Base-by-base conservation (phyloP, 2,113 vertebrate species). In the Rhegmatorhina hoffmannsi region DNA sequence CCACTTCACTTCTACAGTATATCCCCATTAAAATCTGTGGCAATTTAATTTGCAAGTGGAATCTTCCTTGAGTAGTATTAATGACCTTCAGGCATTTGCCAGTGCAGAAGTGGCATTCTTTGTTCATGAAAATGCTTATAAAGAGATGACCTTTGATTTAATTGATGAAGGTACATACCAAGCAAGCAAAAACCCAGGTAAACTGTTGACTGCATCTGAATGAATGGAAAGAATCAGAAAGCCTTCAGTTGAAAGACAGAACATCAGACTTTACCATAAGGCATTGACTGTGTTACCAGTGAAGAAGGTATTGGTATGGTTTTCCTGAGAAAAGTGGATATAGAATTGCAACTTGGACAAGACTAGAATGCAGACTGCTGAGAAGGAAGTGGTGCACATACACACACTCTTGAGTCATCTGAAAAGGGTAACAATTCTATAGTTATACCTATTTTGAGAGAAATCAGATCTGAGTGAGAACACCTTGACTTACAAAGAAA, bases 241-340 rank as follows among this genome's bases (percentile, higher is more conserved):
- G 11, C 13, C 24, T 68, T 74, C 47, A 74, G 7, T 24, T 77
- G n/a, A 80, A 91, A 62, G n/a, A 31, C 36, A 62, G 76, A 91
- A 47, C 16, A 36, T 50, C 21, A 84, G 47, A 44, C n/a, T 63
- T 81, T 4, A 50, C 21, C 0, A 0, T 56, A 24, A 76, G 36
- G 26, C 17, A 16, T 76, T 3, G 11, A 8, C 12, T 60, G 12
- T 0, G 2, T 81, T 87, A 40, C 7, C 2, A 55, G 33, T 29
- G 40, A 81, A 55, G 69, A 38, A 33, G 16, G 3, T 55, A 29
- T 26, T 1, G 1, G 19, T 75, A 33, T 14, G 9, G 15, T 36
- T 87, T 84, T 84, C 46, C 10, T 67, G 16, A 82, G 36, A 44
- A 76, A 38, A 79, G 21, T n/a, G 23, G 13, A 19, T 58, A 34